Base-by-base conservation (phyloP, 2,113 vertebrate species). In the Plecotus auritus region DNA sequence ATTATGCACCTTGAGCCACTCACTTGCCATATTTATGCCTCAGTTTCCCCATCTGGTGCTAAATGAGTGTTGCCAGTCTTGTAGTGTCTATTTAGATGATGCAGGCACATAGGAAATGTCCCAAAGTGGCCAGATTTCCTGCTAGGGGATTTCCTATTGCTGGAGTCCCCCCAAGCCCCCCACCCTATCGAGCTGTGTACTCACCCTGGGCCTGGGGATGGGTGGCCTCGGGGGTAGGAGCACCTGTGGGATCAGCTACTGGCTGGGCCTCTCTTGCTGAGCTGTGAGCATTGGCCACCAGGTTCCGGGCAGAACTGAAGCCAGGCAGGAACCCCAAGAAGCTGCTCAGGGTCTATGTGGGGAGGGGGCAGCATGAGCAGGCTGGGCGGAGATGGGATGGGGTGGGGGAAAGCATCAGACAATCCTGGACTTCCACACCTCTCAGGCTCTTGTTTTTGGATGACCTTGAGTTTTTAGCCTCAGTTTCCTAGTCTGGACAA, bases 271-370 rank as follows among this genome's bases (percentile, higher is more conserved):
- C 91, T 51, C 42, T 96, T 0, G 5, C 22, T 3, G 97, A 35
- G 28, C 94, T 20, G 22, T 94, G 92, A 5, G 82, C 23, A 0
- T 9, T 40, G 69, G 85, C 42, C 77, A 95, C 16, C 16, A 92
- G 95, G 88, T 95, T 97, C 69, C 96, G 92, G 26, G 97, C 96
- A 18, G 97, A 91, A 7, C 92, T 91, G 90, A 97, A 97, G 90
- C 97, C 96, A 12, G 97, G 97, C 90, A 97, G 94, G 35, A 94
- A 97, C 45, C 90, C 95, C 1, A 97, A 85, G 83, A 97, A 97
- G 32, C 81, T 88, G 40, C 97, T 61, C 87, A 97, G 90, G 61
- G 76, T 94, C 97, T 97, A 30, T 1, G 1, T 2, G 30, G 28
- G 18, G 2, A 5, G 11, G 12, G 82, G 16, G 20, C 22, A 6